These are phyloP conservation scores for Bubo blakistoni DNA, from an alignment of 2,113 vertebrate genomes.

Conservation along the genomic window DNA sequence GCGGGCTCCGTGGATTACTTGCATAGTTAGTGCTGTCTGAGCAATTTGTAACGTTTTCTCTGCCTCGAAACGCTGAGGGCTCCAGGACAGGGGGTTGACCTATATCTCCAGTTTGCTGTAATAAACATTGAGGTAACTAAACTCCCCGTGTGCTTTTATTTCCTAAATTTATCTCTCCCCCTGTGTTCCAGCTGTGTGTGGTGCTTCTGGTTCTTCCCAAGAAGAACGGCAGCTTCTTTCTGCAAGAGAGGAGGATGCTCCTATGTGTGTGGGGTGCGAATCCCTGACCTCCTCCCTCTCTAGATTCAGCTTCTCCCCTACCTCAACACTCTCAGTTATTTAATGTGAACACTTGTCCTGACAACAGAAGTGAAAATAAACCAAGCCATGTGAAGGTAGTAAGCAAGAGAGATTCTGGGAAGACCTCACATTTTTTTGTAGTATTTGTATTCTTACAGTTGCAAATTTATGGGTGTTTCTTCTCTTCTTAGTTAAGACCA, in stretches of 20 bases:
- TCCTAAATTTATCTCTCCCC: background rate
- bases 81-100: slow-evolving; percentile 13
- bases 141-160: background rate
- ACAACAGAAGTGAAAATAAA: background rate
- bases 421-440: background rate
- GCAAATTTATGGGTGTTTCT: background rate
- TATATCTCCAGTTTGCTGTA: slow-evolving; percentile 5
- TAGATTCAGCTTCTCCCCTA: background rate
- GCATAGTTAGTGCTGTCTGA: slow-evolving; percentile 47
- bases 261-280: accelerated
- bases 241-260: background rate
- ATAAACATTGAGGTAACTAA: slow-evolving; percentile 23
- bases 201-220: slow-evolving; percentile 17
- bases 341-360: background rate
- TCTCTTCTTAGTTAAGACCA: background rate
- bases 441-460: background rate
- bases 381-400: background rate
- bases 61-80: background rate
- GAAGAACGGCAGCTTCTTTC: background rate
- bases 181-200: background rate
- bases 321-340: background rate
- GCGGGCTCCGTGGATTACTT: slow-evolving; percentile 28
- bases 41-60: slow-evolving; percentile 29
- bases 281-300: background rate
- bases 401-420: background rate